Percentiles rank a stretch among this genome's conserved stretches.
phyloP scores from a whole-genome alignment of 1,140 invertebrate species.

The Aplysia californica region DNA sequence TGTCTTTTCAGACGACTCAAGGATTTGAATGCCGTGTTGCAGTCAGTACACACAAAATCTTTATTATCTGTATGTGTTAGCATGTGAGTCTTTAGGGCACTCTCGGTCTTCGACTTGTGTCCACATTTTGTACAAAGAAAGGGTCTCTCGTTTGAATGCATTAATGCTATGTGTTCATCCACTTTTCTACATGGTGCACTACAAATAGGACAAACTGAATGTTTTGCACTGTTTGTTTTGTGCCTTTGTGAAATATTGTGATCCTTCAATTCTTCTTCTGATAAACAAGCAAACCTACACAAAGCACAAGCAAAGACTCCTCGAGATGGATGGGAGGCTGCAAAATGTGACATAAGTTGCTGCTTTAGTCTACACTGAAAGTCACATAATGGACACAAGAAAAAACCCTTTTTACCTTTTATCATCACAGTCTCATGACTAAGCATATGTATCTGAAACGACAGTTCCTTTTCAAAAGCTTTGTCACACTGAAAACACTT shows the following conservation, averaged over 20 bases:
- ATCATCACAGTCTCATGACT: neutral
- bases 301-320: neutral
- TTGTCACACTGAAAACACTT: constrained; percentile 4
- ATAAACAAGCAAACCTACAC: constrained; percentile 2
- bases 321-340: neutral
- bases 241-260: neutral
- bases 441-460: constrained; percentile 10
- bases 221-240: neutral
- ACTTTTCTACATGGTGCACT: neutral
- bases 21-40: constrained; percentile 2
- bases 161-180: neutral
- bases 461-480: constrained; percentile 1
- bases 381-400: neutral
- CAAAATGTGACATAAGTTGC: neutral
- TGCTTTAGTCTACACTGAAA: neutral
- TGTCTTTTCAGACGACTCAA: constrained; percentile 7
- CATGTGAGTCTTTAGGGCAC: constrained; percentile 1
- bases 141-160: constrained; percentile 8
- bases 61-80: constrained; percentile 8
- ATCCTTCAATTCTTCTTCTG: neutral
- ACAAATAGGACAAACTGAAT: constrained; percentile 9
- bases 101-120: neutral
- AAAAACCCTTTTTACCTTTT: neutral
- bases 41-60: constrained; percentile 1
- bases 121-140: constrained; percentile 4